phyloP scores from a whole-genome alignment of 2,888 invertebrate genomes.

The Aromia moschata region DNA sequence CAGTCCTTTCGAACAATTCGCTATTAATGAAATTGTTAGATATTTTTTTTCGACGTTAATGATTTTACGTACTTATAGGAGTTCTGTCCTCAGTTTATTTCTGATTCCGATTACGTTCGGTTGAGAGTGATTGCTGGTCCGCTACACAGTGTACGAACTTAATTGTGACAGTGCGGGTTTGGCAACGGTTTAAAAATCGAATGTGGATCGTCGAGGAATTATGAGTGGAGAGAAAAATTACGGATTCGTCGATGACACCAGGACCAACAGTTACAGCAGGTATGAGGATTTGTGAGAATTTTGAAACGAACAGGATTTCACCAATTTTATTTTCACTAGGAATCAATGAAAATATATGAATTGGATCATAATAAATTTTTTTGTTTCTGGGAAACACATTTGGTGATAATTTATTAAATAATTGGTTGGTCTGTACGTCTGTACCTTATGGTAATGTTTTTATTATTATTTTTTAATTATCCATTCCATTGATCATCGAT shows the following conservation, averaged over 20 bases:
- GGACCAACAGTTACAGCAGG: constrained; percentile 38
- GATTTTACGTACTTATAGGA: constrained; percentile 16
- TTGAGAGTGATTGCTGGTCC: constrained; percentile 7
- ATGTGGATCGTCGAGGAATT: constrained; percentile 21
- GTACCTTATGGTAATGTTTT: too few relatives aligned
- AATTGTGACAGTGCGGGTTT: constrained; percentile 9
- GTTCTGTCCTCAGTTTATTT: constrained; percentile 24
- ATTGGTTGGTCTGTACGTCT: too few relatives aligned
- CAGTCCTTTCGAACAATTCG: constrained; percentile 6
- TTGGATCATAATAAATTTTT: too few relatives aligned
- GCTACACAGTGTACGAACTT: neutral
- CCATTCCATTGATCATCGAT: too few relatives aligned
- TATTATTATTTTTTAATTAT: too few relatives aligned
- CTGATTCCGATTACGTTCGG: constrained; percentile 23
- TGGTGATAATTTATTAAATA: too few relatives aligned
- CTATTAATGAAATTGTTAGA: constrained; percentile 17
- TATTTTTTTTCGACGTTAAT: constrained; percentile 18
- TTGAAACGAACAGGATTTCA: too few relatives aligned
- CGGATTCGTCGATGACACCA: constrained; percentile 38
- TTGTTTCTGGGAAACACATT: too few relatives aligned
- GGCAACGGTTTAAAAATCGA: constrained; percentile 6
- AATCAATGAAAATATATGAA: too few relatives aligned
- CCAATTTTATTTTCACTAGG: too few relatives aligned
- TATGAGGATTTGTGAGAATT: constrained; percentile 20
- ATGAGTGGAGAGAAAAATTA: constrained; percentile 38